Evolutionary conservation across 2,113 vertebrate species (phyloP).

Genomic region (Calonectris borealis): DNA sequence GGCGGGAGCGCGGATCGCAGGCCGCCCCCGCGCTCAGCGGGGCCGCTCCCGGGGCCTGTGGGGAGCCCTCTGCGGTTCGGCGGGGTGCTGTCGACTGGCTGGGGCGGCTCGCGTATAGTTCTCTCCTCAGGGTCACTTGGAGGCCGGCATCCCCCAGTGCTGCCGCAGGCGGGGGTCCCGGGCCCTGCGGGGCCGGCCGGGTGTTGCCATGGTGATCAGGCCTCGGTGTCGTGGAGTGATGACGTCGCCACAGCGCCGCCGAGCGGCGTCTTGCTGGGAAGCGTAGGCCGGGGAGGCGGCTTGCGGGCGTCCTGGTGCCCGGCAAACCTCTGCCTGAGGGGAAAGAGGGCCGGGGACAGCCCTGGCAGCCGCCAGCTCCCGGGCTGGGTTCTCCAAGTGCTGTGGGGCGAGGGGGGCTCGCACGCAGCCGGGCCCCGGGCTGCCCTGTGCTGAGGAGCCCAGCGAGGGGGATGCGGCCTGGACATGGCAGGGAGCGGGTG

Average conservation of each 20-base stretch:
- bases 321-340: too few relatives aligned
- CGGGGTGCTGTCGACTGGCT: too few relatives aligned
- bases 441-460: background rate
- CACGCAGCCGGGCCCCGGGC: background rate
- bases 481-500: fast-evolving
- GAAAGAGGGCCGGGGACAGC: too few relatives aligned
- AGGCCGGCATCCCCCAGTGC: too few relatives aligned
- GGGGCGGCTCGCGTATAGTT: fast-evolving
- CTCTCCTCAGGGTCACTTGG: background rate
- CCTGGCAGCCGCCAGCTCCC: background rate
- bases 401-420: background rate
- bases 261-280: background rate
- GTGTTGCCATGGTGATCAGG: background rate
- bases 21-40: too few relatives aligned
- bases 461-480: background rate
- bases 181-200: background rate
- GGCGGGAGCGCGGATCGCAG: too few relatives aligned
- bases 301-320: too few relatives aligned
- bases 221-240: background rate
- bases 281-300: background rate
- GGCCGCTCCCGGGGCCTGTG: too few relatives aligned
- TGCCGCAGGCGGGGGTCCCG: too few relatives aligned
- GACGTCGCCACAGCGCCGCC: background rate
- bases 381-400: background rate
- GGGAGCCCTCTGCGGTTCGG: background rate